Evolutionary conservation across 2,888 invertebrate genomes (phyloP).

Genomic region (Choristoneura rosaceana): DNA sequence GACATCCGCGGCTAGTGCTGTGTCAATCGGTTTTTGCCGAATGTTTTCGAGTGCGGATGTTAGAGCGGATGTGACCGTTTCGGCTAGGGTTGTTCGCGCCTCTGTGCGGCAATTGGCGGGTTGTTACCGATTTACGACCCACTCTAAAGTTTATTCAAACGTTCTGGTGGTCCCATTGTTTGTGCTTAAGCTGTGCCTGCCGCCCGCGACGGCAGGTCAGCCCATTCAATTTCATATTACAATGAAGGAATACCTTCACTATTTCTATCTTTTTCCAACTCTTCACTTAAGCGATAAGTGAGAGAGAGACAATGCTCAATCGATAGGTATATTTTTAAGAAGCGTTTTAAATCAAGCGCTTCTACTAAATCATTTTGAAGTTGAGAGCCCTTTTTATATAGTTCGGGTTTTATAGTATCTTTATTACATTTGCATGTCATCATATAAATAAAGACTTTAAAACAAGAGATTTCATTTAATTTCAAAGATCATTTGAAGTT

Average conservation of each 20-base stretch:
- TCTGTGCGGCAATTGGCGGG: constrained; percentile 82
- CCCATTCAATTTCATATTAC: constrained; percentile 33
- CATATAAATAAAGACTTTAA: constrained; percentile 6
- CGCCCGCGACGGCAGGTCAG: constrained; percentile 36
- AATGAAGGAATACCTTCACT: background rate
- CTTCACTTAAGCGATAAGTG: constrained; percentile 5
- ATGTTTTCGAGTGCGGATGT: constrained; percentile 81
- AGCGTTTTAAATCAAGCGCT: constrained; percentile 9
- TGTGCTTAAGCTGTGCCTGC: constrained; percentile 45
- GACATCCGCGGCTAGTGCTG: constrained; percentile 29
- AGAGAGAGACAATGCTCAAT: constrained; percentile 7
- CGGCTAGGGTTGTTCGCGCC: constrained; percentile 77
- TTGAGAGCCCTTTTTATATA: constrained; percentile 54
- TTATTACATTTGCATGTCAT: constrained; percentile 67
- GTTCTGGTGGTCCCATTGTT: constrained; percentile 84
- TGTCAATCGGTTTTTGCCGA: constrained; percentile 48
- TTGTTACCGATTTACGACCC: constrained; percentile 81
- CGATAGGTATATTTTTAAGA: constrained; percentile 5
- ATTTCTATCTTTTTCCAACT: constrained; percentile 15
- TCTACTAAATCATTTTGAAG: background rate
- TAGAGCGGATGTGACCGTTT: constrained; percentile 78
- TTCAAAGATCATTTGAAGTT: background rate
- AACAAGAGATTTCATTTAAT: background rate
- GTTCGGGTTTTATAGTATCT: constrained; percentile 71
- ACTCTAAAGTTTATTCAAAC: constrained; percentile 79